Base-by-base conservation (phyloP, 2,888 invertebrate genomes). In the Morinoia aosen region DNA sequence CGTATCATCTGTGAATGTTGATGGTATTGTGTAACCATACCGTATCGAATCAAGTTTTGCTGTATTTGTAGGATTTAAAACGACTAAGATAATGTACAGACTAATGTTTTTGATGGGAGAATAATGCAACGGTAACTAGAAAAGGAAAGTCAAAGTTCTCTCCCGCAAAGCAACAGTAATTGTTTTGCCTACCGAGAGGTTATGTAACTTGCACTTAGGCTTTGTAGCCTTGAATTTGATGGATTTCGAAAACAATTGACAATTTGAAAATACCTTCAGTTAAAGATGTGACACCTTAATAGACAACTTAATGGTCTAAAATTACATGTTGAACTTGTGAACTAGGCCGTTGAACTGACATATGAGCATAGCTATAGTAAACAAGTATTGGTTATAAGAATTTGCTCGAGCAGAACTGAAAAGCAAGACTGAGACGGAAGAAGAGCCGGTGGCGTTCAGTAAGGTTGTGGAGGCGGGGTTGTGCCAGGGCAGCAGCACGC, bases 401-500 rank as follows among this genome's bases (percentile, higher is more conserved):
- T 33, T 25, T 2, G 33, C 16, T 90, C 11, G 11, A 90, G n/a
- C 93, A 93, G 93, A 93, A 48, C 93, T 93, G 93, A 57, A 25
- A 33, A 56, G 56, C 57, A 93, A 48, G 14, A 19, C n/a, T 33
- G 58, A 88, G 33, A 48, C 48, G 5, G 91, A 11, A 48, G 19
- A 8, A 14, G 91, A 57, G 58, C 48, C 57, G 1, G 93, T 93
- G 93, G 95, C 97, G 91, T 97, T 97, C 97, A 97, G 97, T 48
- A 97, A 98, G 97, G 98, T 99, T 95, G 97, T 99, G 64, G 98
- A 98, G 90, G 98, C 98, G 48, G 98, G 99, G 91, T 97, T 99
- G 40, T 98, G 98, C 88, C 98, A 98, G 0, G 98, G 99, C 97
- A 98, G 99, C 97, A 98, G 98, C 93, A 98, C 98, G 91, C 98